Conservation (phyloP, 2,797 vertebrate species). For the Chaetophractus vellerosus region DNA sequence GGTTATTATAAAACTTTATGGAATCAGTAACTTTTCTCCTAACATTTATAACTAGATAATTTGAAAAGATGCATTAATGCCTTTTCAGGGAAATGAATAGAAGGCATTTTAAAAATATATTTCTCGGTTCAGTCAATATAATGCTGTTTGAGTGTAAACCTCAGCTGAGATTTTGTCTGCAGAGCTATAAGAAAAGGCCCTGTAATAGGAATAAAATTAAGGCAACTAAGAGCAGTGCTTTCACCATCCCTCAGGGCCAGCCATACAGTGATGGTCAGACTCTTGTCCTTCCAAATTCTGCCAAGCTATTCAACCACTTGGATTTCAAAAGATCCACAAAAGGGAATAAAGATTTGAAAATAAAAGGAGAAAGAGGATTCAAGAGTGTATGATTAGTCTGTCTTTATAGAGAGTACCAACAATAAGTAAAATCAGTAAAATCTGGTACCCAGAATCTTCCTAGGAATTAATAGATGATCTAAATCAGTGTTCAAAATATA, state of each 20-base stretch:
- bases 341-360: conserved; percentile 63
- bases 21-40: conserved; percentile 25
- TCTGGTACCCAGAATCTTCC: background rate
- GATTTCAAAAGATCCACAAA: conserved; percentile 69
- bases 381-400: background rate
- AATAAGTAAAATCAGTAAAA: conserved; percentile 56
- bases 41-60: conserved; percentile 24
- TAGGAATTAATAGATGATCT: background rate
- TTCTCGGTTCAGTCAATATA: background rate
- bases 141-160: background rate
- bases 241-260: background rate
- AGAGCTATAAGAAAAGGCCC: background rate
- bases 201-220: conserved; percentile 50
- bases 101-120: conserved; percentile 3
- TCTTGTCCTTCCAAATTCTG: background rate
- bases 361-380: background rate
- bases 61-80: conserved; percentile 46
- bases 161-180: conserved; percentile 43
- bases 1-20: conserved; percentile 34
- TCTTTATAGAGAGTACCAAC: background rate
- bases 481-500: background rate
- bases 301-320: conserved; percentile 42
- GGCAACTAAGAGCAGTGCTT: background rate
- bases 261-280: background rate
- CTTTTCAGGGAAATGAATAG: background rate